These are phyloP conservation scores for Phyllotreta cruciferae DNA, from an alignment of 2,888 invertebrate species.

Conservation along the genomic window DNA sequence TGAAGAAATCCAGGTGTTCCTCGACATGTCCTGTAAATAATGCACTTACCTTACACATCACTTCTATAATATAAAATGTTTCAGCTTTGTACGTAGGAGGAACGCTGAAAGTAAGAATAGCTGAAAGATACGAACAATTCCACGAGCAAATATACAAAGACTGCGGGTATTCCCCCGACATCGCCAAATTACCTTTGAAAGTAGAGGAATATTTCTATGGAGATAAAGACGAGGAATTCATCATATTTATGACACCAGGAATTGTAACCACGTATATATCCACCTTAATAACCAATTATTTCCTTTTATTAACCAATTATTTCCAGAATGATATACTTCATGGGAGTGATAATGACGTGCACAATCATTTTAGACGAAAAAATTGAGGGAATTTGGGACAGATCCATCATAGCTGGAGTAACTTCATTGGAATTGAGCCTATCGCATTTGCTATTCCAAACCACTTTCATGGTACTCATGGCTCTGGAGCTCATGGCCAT, in stretches of 20 bases:
- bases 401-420: constrained; percentile 87
- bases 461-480: constrained; percentile 71
- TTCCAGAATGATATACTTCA: constrained; percentile 80
- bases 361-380: constrained; percentile 78
- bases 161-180: constrained; percentile 67
- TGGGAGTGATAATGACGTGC: constrained; percentile 84
- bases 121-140: constrained; percentile 66
- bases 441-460: constrained; percentile 82
- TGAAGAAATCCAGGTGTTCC: constrained; percentile 69
- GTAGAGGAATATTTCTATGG: constrained; percentile 76
- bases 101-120: constrained; percentile 68
- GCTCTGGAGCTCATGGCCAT: constrained; percentile 67
- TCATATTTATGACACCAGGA: constrained; percentile 84
- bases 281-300: constrained; percentile 63
- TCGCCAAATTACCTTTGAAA: constrained; percentile 67
- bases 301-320: background rate
- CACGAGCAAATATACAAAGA: constrained; percentile 68
- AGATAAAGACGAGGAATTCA: constrained; percentile 69
- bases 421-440: constrained; percentile 79
- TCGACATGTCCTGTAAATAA: constrained; percentile 77
- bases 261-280: constrained; percentile 83
- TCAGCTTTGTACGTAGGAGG: constrained; percentile 24
- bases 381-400: constrained; percentile 85
- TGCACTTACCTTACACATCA: background rate
- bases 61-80: background rate